These are phyloP conservation scores for Phymatocera aterrima DNA, from an alignment of 2,888 invertebrate species.

Conservation along the genomic window DNA sequence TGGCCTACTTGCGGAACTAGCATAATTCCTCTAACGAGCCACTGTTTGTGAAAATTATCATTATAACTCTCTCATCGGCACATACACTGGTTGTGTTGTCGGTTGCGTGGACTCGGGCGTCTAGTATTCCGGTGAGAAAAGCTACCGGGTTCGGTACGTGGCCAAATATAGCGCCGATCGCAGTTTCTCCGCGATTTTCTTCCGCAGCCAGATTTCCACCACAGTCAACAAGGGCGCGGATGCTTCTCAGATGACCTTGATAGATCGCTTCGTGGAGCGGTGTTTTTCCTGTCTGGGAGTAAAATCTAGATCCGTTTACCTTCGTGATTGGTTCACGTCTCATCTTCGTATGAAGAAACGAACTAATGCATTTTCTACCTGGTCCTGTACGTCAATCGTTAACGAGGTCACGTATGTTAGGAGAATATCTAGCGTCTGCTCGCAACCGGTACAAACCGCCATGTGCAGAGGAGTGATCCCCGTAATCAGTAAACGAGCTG, in stretches of 20 bases:
- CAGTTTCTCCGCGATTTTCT: slow-evolving; percentile 67
- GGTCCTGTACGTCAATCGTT: slow-evolving; percentile 52
- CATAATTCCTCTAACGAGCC: neutral
- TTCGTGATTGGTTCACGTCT: neutral
- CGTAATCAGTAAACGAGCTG: slow-evolving; percentile 57
- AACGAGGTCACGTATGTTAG: slow-evolving; percentile 47
- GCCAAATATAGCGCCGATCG: slow-evolving; percentile 70
- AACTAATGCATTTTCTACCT: slow-evolving; percentile 44
- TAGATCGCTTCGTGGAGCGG: slow-evolving; percentile 77
- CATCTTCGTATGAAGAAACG: neutral
- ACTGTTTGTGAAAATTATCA: neutral
- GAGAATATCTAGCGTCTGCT: slow-evolving; percentile 55
- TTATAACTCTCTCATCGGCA: no score
- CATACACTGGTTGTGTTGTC: slow-evolving; percentile 62
- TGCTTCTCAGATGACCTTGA: slow-evolving; percentile 75
- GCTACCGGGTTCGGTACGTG: slow-evolving; percentile 68
- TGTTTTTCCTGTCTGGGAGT: slow-evolving; percentile 71
- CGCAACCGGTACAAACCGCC: slow-evolving; percentile 67
- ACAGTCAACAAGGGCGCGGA: slow-evolving; percentile 73
- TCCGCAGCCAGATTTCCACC: slow-evolving; percentile 70
- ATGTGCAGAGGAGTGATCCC: slow-evolving; percentile 72
- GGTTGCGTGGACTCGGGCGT: slow-evolving; percentile 62
- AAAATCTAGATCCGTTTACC: neutral
- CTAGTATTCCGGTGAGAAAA: slow-evolving; percentile 69
- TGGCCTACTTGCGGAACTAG: neutral